Percentiles rank a stretch among this genome's conserved stretches.
phyloP scores from a whole-genome alignment of 2,888 invertebrate genomes.

The Aporophyla lueneburgensis region DNA sequence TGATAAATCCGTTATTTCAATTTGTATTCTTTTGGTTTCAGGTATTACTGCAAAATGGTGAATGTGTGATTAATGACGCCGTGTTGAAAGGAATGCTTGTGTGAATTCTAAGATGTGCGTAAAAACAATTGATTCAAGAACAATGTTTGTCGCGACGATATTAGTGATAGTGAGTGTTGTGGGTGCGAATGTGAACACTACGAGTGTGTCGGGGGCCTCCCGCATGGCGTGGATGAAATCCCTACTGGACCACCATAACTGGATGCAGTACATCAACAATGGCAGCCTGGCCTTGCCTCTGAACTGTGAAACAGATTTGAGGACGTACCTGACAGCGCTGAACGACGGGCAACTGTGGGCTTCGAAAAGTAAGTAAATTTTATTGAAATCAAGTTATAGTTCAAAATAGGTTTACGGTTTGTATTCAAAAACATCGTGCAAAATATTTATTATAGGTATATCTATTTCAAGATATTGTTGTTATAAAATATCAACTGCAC shows the following conservation, averaged over 20 bases:
- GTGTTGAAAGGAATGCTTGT: slow-evolving; percentile 43
- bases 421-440: too few relatives aligned
- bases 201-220: slow-evolving; percentile 71
- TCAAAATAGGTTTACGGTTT: not conserved
- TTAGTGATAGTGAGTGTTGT: slow-evolving; percentile 86
- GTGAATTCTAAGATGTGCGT: slow-evolving; percentile 62
- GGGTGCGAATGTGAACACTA: slow-evolving; percentile 82
- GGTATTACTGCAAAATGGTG: slow-evolving; percentile 66
- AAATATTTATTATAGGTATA: too few relatives aligned
- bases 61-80: slow-evolving; percentile 44
- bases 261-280: slow-evolving; percentile 86
- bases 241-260: slow-evolving; percentile 92
- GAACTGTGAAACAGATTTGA: slow-evolving; percentile 90
- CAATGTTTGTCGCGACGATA: slow-evolving; percentile 79
- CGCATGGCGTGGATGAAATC: slow-evolving; percentile 92
- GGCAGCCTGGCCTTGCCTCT: slow-evolving; percentile 83
- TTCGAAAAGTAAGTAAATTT: slow-evolving; percentile 93
- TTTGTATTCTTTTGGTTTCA: slow-evolving; percentile 66
- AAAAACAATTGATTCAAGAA: slow-evolving; percentile 68
- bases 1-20: slow-evolving; percentile 39
- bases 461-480: too few relatives aligned
- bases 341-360: slow-evolving; percentile 94
- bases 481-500: not conserved
- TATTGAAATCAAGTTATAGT: too few relatives aligned
- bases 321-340: slow-evolving; percentile 90